Evolutionary conservation across 2,113 vertebrate species (phyloP), one percentile per base, ranked within the genome.

Genomic region (Dromiciops gliroides): DNA sequence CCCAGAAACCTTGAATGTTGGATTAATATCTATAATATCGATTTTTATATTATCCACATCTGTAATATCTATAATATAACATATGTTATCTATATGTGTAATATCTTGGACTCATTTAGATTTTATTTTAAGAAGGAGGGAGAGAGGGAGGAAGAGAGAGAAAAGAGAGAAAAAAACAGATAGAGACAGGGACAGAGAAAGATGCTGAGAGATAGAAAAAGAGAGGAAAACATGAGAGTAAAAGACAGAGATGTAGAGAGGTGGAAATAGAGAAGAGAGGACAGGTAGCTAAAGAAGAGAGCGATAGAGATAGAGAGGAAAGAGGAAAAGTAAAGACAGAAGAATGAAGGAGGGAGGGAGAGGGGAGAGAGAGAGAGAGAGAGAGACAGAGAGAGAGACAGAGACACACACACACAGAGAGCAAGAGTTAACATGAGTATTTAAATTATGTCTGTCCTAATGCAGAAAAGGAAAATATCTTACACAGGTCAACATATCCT

Each of bases 191-290:
- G 7, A n/a, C 4, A 75, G 67, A 75, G 22, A 75, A 19, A 75
- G 5, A n/a, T 16, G 37, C 8, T 16, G 12, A 75, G 12, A 75
- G 12, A 75, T 7, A 37, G 25, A 56, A 8, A 4, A 4, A 67
- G 31, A 75, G 14, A 16, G 37, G 19, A 1, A 22, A 4, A n/a
- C n/a, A n/a, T 0, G 14, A 44, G 4, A n/a, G 67, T n/a, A 0
- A 75, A 12, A 14, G 31, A 67, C 31, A n/a, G 3, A 37, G 3
- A n/a, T 7, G 7, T 1, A 31, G 3, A 14, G 3, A 37, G 31
- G 26, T n/a, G n/a, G n/a, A n/a, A n/a, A n/a, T n/a, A n/a, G n/a
- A n/a, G n/a, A n/a, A n/a, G 9, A 67, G 56, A 67, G 28, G n/a
- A n/a, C n/a, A n/a, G n/a, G n/a, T n/a, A n/a, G n/a, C n/a, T n/a